phyloP scores from a whole-genome alignment of 2,888 invertebrate species.

The Hermodice carunculata region DNA sequence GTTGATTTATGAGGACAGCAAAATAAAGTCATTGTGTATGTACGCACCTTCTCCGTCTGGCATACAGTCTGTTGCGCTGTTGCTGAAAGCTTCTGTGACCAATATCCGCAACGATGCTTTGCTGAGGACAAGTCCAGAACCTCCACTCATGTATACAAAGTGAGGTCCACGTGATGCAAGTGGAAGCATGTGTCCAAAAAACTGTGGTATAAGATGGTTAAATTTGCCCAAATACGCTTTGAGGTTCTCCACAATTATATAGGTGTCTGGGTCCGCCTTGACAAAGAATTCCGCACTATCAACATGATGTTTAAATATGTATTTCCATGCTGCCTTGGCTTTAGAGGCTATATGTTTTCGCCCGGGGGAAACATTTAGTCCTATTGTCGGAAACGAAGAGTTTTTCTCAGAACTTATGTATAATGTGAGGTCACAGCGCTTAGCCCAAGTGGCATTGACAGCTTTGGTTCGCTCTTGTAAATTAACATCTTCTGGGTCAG shows the following conservation, averaged over 20 bases:
- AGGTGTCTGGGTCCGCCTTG: constrained; percentile 40
- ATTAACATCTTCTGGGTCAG: constrained; percentile 31
- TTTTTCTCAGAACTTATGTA: constrained; percentile 35
- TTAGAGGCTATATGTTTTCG: constrained; percentile 35
- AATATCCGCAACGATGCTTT: constrained; percentile 14
- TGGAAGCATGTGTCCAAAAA: constrained; percentile 7
- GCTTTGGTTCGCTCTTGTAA: constrained; percentile 11
- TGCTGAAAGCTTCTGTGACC: constrained; percentile 9
- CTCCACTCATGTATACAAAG: constrained; percentile 9
- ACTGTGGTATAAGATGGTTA: background rate
- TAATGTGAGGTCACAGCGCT: constrained; percentile 34
- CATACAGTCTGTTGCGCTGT: constrained; percentile 13
- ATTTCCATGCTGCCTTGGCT: constrained; percentile 38
- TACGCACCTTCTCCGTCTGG: constrained; percentile 25
- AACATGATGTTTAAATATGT: constrained; percentile 22
- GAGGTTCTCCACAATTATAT: constrained; percentile 31
- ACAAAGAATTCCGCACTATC: constrained; percentile 34
- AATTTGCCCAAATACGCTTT: constrained; percentile 7
- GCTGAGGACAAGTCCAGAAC: constrained; percentile 20
- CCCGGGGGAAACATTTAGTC: constrained; percentile 29
- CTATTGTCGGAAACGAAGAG: constrained; percentile 31
- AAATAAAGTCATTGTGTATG: too few relatives aligned
- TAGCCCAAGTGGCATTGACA: constrained; percentile 35
- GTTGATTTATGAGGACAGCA: too few relatives aligned
- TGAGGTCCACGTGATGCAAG: background rate